Conservation (phyloP, 2,888 invertebrate species). For the Sesia bembeciformis region DNA sequence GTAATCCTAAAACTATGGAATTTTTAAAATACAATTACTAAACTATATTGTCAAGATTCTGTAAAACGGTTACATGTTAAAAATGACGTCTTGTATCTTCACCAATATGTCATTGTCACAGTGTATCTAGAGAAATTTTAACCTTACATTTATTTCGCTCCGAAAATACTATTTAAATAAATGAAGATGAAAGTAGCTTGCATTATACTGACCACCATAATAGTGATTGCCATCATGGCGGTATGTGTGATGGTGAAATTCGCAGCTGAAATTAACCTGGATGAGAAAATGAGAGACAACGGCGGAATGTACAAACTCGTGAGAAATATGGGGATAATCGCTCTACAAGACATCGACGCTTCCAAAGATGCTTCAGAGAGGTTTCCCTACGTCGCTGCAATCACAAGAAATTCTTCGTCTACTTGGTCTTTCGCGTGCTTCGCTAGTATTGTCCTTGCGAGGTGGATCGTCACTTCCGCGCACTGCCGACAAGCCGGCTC, state of each 20-base stretch:
- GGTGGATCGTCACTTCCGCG: conserved; percentile 52
- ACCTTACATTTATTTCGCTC: no score
- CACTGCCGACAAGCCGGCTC: conserved; percentile 35
- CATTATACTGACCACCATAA: conserved; percentile 36
- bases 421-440: conserved; percentile 52
- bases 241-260: conserved; percentile 63
- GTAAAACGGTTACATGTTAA: no score
- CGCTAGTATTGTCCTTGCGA: conserved; percentile 42
- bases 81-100: no score
- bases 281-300: conserved; percentile 30
- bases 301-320: conserved; percentile 24
- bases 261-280: conserved; percentile 50
- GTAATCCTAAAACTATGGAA: no score
- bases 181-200: conserved; percentile 49
- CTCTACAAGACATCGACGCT: background rate
- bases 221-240: conserved; percentile 45
- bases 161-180: background rate
- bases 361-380: conserved; percentile 8
- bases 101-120: no score
- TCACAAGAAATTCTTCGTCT: conserved; percentile 33
- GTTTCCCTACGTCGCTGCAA: conserved; percentile 50
- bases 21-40: no score
- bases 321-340: background rate
- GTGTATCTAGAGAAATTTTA: no score
- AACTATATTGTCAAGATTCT: no score